Evolutionary conservation across 2,113 vertebrate genomes (phyloP).

Genomic region (Myodes glareolus): DNA sequence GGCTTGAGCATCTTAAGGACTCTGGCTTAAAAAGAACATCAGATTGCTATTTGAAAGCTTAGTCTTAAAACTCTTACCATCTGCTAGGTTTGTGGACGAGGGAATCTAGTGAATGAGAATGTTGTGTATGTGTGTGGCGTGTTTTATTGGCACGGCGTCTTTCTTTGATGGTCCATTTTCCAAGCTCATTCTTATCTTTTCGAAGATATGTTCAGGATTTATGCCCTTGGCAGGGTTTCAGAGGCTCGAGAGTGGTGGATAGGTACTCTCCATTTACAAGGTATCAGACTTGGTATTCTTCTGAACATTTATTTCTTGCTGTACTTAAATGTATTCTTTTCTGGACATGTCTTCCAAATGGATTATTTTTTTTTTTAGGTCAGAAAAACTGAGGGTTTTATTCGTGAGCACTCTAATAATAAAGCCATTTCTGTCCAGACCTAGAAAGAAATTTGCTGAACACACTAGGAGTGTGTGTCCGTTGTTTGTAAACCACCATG

Average conservation of each 20-base stretch:
- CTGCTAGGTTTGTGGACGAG: slow-evolving; percentile 79
- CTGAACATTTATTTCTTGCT: slow-evolving; percentile 31
- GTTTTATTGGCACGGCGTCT: slow-evolving; percentile 82
- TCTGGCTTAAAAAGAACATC: slow-evolving; percentile 67
- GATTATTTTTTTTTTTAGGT: slow-evolving; percentile 17
- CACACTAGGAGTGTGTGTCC: slow-evolving; percentile 52
- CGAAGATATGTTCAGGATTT: slow-evolving; percentile 84
- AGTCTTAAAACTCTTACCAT: slow-evolving; percentile 79
- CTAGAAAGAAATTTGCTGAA: slow-evolving; percentile 66
- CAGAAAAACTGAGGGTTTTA: slow-evolving; percentile 53
- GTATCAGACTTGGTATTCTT: slow-evolving; percentile 54
- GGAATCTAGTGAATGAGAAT: slow-evolving; percentile 78
- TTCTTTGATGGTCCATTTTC: slow-evolving; percentile 85
- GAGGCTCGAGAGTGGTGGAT: slow-evolving; percentile 68
- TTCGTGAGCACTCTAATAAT: slow-evolving; percentile 57
- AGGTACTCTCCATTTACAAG: slow-evolving; percentile 70
- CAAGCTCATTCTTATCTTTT: slow-evolving; percentile 82
- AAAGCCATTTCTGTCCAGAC: slow-evolving; percentile 65
- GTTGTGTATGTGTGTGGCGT: slow-evolving; percentile 73
- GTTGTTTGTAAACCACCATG: slow-evolving; percentile 64
- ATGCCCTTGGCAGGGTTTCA: slow-evolving; percentile 84
- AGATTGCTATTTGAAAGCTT: slow-evolving; percentile 64
- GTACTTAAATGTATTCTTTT: slow-evolving; percentile 61
- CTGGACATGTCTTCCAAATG: slow-evolving; percentile 65
- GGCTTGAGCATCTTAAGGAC: background rate